Conservation (phyloP, 2,888 invertebrate species). For the Amphipoea oculea region DNA sequence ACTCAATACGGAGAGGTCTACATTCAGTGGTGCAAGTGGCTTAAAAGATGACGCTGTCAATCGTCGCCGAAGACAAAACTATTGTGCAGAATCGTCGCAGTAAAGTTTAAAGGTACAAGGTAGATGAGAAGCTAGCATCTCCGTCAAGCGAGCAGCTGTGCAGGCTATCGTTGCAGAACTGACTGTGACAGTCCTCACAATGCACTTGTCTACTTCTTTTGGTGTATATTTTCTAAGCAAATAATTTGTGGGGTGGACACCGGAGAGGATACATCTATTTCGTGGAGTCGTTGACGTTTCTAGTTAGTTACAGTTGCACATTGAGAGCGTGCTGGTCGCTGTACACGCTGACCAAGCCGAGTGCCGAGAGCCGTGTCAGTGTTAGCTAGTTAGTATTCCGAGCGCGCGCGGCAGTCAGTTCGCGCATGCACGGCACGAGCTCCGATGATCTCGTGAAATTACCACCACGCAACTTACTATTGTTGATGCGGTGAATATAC, state of each 20-base stretch:
- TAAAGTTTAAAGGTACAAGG: not conserved
- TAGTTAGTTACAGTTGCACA: not conserved
- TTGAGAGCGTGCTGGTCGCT: not conserved
- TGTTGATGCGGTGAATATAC: not conserved
- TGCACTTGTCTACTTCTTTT: not conserved
- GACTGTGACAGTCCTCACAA: not conserved
- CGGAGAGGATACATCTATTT: not conserved
- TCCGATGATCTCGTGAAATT: conserved; percentile 34
- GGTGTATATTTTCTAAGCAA: too few species aligned
- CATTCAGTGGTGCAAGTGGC: not conserved
- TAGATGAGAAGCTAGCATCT: not conserved
- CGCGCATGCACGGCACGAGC: conserved; percentile 26
- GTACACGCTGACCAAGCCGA: too few species aligned
- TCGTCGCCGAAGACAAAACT: not conserved
- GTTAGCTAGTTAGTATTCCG: conserved; percentile 24
- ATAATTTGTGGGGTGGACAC: not conserved
- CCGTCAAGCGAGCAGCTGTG: too few species aligned
- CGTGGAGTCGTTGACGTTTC: conserved; percentile 9
- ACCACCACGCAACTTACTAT: conserved; percentile 28
- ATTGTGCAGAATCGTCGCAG: not conserved
- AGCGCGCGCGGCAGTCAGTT: conserved; percentile 5
- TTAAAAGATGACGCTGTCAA: not conserved
- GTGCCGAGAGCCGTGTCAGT: not conserved
- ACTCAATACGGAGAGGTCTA: not conserved
- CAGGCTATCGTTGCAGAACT: not conserved